Percentiles rank a stretch among this genome's conserved stretches.
Evolutionary conservation across 1,140 invertebrate species (phyloP).

Genomic region (Meteorus sp.): DNA sequence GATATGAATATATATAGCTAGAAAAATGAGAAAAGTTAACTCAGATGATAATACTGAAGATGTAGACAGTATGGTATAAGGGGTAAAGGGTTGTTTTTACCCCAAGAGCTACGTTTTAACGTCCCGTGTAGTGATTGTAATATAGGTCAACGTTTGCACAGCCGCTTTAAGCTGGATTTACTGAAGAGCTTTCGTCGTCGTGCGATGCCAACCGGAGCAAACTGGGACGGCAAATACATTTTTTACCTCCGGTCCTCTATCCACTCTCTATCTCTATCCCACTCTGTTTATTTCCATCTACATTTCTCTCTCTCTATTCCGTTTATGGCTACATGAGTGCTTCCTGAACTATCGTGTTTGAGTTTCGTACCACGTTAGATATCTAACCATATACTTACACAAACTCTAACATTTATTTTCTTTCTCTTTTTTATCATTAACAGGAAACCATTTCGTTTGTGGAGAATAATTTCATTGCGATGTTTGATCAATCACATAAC

Average conservation of each 20-base stretch:
- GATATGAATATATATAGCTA: too few relatives aligned
- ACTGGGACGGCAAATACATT: constrained; percentile 57
- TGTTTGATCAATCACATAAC: too few relatives aligned
- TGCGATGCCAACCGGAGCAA: constrained; percentile 48
- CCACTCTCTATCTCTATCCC: constrained; percentile 12
- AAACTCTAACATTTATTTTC: too few relatives aligned
- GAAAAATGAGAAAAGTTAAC: too few relatives aligned
- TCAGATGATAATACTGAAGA: too few relatives aligned
- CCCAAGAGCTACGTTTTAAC: too few relatives aligned
- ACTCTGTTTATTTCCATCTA: background rate
- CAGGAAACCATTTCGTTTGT: too few relatives aligned
- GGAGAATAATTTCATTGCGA: too few relatives aligned
- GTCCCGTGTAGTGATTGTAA: constrained; percentile 54
- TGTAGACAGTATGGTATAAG: too few relatives aligned
- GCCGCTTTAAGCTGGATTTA: constrained; percentile 57
- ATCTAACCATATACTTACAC: background rate
- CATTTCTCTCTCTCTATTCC: constrained; percentile 12
- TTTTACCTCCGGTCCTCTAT: constrained; percentile 34
- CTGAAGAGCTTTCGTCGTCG: constrained; percentile 52
- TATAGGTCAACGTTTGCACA: constrained; percentile 60
- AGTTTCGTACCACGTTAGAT: background rate
- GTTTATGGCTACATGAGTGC: background rate
- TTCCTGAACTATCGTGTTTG: background rate
- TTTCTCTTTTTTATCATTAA: too few relatives aligned
- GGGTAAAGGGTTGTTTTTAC: too few relatives aligned